Evolutionary conservation across 2,113 vertebrate species (phyloP), one percentile per base, ranked within the genome.

Genomic region (Parus major): DNA sequence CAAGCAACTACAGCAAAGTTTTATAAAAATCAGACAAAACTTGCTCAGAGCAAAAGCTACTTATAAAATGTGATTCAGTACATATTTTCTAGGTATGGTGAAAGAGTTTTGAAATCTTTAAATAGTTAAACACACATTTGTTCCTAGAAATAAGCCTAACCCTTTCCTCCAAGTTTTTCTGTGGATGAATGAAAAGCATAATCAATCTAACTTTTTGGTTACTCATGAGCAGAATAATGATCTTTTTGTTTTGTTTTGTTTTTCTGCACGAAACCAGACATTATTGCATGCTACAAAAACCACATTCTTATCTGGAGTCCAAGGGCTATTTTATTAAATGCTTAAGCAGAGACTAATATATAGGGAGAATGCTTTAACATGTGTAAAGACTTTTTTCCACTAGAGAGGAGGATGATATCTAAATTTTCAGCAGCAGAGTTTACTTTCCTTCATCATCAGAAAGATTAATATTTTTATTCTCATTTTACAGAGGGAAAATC

Each of bases 171-270:
- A 95, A 73, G 15, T 73, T 86, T 78, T 86, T 65, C 31, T 92
- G 44, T 80, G 89, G 83, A 77, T 92, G 82, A 92, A 90, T 42
- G 63, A 83, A 91, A 92, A 89, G 95, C 6, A 41, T 87, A 86
- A 96, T 76, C 70, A 39, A 19, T 94, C 71, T 81, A 65, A 86
- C 18, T 41, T 82, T 92, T 63, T 21, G 3, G 49, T 88, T 82
- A 55, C 65, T 89, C 59, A 53, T 46, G 59, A 82, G 33, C 23
- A 88, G 14, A 84, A n/a, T 39, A 91, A 69, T 31, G 22, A 69
- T 42, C 6, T 29, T n/a, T 44, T 27, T 61, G 60, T 61, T 28
- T 42, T 42, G 15, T 66, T 86, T 72, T 93, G 41, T 73, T 91
- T 9, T 71, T 79, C 64, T 70, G 41, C 49, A 60, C 15, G 49